Evolutionary conservation across 2,888 invertebrate species (phyloP).

Genomic region (Spodoptera littoralis): DNA sequence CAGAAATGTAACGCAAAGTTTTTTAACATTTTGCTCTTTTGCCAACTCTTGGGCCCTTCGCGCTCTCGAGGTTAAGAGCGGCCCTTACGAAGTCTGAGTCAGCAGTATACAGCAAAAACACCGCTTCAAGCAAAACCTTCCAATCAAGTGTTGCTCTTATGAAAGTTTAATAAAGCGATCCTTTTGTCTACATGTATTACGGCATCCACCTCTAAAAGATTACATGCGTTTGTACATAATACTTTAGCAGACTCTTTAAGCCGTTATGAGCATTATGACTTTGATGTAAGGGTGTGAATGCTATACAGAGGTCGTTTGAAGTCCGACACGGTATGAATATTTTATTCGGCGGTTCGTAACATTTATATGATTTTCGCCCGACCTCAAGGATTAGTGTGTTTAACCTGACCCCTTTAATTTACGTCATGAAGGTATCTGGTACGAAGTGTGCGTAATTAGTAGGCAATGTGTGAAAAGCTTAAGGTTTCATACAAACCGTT

Average conservation of each 20-base stretch:
- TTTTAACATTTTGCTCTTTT: constrained; percentile 54
- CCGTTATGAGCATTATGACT: constrained; percentile 26
- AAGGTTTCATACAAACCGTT: no score
- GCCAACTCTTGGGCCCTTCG: constrained; percentile 30
- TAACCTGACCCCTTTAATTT: constrained; percentile 34
- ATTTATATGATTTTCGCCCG: constrained; percentile 47
- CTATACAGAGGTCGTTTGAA: constrained; percentile 14
- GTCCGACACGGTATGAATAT: constrained; percentile 29
- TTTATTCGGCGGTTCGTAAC: constrained; percentile 50
- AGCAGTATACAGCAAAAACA: constrained; percentile 72
- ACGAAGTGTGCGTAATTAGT: constrained; percentile 5
- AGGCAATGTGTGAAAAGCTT: constrained; percentile 8
- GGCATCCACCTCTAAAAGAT: constrained; percentile 29
- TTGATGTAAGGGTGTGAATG: constrained; percentile 28
- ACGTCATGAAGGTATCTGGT: constrained; percentile 7
- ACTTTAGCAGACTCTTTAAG: constrained; percentile 12
- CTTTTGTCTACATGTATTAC: constrained; percentile 53
- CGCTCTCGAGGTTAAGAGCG: constrained; percentile 57
- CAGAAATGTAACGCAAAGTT: constrained; percentile 47
- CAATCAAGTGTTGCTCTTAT: constrained; percentile 62
- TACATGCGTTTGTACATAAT: constrained; percentile 42
- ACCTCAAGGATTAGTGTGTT: constrained; percentile 34
- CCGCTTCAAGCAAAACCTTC: constrained; percentile 66
- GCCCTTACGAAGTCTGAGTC: constrained; percentile 63
- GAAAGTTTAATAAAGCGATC: constrained; percentile 68